Base-by-base conservation (phyloP, 2,888 invertebrate species). In the Euclidia mi region DNA sequence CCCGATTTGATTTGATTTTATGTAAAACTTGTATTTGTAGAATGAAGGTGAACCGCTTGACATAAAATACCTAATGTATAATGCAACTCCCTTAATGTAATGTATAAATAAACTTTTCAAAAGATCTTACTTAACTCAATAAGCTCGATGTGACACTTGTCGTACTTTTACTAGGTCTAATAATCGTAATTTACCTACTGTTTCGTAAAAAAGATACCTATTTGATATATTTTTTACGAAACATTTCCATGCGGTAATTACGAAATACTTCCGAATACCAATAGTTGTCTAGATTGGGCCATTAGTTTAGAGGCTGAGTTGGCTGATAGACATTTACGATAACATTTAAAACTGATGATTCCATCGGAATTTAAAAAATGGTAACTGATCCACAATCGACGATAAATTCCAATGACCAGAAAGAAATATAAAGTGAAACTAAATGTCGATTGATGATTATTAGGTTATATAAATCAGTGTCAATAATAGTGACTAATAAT, bases 41-140 rank as follows among this genome's bases (percentile, higher is more conserved):
- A 49, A 67, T 78, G 85, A 88, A 87, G 88, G 87, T 81, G 69
- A 87, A 84, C 87, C 63, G 46, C 81, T 83, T 71, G 65, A 68
- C 73, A 73, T 57, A 25, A 25, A 6, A 51, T 56, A 60, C 59
- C 49, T 59, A 49, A 65, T 63, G 50, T 46, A 50, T 53, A 49
- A 52, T 65, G 51, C 44, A 41, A 66, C 38, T 67, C 64, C 62
- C 57, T 62, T 63, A 53, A 57, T 51, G 34, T 37, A 43, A 52
- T 55, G 34, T 12, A 58, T 61, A 56, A 45, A 65, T 32, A 50
- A 53, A 49, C 46, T 38, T 49, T 66, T 46, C 32, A 56, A 44
- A 32, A 11, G 41, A 56, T 15, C 20, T 64, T 66, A 40, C 48
- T 29, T 31, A 56, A 42, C 11, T 4, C 28, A 40, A 18, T 18